Percentiles rank a stretch among this genome's conserved stretches.
phyloP scores from a whole-genome alignment of 2,113 vertebrate genomes.

The Oreochromis tanganicae region DNA sequence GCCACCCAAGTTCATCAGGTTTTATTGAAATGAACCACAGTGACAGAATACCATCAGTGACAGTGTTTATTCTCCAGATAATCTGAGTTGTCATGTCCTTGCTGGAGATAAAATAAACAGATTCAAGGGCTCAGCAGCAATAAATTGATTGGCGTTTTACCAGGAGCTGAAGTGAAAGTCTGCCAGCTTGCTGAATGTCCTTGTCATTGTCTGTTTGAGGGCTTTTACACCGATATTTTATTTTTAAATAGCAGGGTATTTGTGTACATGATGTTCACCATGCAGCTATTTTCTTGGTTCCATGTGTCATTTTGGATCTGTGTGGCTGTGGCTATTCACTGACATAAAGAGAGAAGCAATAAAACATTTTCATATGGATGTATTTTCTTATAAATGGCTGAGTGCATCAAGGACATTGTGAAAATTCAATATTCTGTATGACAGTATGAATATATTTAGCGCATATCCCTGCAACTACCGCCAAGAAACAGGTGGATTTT shows the following conservation, averaged over 20 bases:
- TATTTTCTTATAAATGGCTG: not conserved
- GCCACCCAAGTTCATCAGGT: not conserved
- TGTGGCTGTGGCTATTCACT: not conserved
- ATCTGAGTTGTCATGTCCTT: conserved; percentile 15
- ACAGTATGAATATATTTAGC: not conserved
- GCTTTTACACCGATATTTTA: not conserved
- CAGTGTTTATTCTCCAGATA: conserved; percentile 22
- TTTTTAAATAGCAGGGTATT: not conserved
- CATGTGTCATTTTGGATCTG: conserved; percentile 28
- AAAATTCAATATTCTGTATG: not conserved
- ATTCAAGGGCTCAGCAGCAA: not conserved
- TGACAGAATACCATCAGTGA: not conserved
- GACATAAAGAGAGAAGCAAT: not conserved
- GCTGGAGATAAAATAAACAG: conserved; percentile 33
- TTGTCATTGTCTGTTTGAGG: not conserved
- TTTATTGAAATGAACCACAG: conserved; percentile 6
- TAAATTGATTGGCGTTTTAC: not conserved
- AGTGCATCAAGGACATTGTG: not conserved
- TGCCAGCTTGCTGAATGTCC: not conserved
- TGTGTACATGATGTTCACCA: not conserved
- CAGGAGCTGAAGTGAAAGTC: not conserved
- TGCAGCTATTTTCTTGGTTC: conserved; percentile 2
- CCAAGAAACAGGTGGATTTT: not conserved
- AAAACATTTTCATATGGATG: not conserved
- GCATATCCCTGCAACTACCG: not conserved